These are phyloP conservation scores for Meda fulgida DNA, from an alignment of 2,797 vertebrate genomes.

Conservation along the genomic window DNA sequence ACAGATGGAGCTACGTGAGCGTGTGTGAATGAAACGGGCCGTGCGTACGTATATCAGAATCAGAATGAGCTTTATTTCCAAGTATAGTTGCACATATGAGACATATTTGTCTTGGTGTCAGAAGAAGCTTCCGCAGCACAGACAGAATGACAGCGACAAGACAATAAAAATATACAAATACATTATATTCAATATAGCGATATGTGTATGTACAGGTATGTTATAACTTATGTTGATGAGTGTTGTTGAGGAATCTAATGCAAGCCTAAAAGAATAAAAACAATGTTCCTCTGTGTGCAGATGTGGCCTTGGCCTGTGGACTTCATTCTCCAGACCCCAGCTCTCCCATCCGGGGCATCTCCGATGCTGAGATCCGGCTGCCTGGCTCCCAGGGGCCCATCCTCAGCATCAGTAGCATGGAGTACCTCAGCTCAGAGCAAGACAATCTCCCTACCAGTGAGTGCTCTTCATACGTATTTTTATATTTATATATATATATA, in stretches of 20 bases:
- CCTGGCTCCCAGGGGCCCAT: conserved; percentile 71
- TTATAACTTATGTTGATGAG: neutral
- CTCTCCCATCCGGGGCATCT: conserved; percentile 74
- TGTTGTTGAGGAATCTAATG: conserved; percentile 18
- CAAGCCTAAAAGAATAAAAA: neutral
- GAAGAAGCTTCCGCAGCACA: too few relatives aligned
- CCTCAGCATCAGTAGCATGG: conserved; percentile 80
- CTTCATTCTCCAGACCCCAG: conserved; percentile 73
- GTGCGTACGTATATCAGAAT: neutral
- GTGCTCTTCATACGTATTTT: neutral
- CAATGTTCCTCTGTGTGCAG: conserved; percentile 59
- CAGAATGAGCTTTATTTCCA: too few relatives aligned
- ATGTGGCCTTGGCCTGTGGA: conserved; percentile 80
- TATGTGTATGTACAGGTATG: too few relatives aligned
- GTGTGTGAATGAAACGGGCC: neutral
- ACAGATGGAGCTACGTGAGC: conserved; percentile 10
- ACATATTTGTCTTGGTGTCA: too few relatives aligned
- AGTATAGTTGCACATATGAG: too few relatives aligned
- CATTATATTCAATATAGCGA: too few relatives aligned
- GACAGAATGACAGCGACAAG: too few relatives aligned
- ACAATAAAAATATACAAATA: too few relatives aligned
- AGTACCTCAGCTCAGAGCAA: conserved; percentile 80
- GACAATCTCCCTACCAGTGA: conserved; percentile 73
- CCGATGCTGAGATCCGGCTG: conserved; percentile 73
- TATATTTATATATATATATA: neutral